A percentile compares a stretch with the other conserved stretches of the same genome.
These are phyloP conservation scores for Phaedon cochleariae DNA, from an alignment of 2,888 invertebrate species.

Conservation along the genomic window DNA sequence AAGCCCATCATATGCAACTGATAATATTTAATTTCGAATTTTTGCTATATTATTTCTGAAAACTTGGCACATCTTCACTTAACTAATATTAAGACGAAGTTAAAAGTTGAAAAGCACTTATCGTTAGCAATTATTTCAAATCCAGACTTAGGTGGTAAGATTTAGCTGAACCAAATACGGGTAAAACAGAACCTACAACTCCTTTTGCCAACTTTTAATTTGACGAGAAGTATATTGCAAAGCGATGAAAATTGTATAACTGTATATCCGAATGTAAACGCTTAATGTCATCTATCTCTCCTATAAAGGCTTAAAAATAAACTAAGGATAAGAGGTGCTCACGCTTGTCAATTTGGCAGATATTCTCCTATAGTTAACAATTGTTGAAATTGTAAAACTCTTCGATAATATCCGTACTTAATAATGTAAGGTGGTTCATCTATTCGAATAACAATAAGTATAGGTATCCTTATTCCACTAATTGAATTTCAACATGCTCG, in stretches of 20 bases:
- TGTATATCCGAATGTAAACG: constrained; percentile 34
- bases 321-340: constrained; percentile 34
- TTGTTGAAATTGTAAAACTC: constrained; percentile 38
- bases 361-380: constrained; percentile 46
- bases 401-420: constrained; percentile 54
- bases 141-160: constrained; percentile 30
- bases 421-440: constrained; percentile 49
- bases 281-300: constrained; percentile 61
- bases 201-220: constrained; percentile 21
- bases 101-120: constrained; percentile 32
- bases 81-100: constrained; percentile 30
- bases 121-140: constrained; percentile 31
- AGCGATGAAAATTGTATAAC: constrained; percentile 16
- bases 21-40: too few relatives aligned
- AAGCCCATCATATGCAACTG: too few relatives aligned
- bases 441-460: constrained; percentile 52
- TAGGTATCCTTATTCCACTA: constrained; percentile 47
- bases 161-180: constrained; percentile 35
- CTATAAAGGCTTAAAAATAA: constrained; percentile 53
- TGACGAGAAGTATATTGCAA: constrained; percentile 17
- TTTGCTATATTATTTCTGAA: too few relatives aligned
- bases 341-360: constrained; percentile 35
- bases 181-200: constrained; percentile 18
- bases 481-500: constrained; percentile 45
- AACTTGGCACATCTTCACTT: constrained; percentile 18